A percentile compares a stretch with the other conserved stretches of the same genome.
phyloP scores from a whole-genome alignment of 2,888 invertebrate species.

The Iphiclides podalirius region DNA sequence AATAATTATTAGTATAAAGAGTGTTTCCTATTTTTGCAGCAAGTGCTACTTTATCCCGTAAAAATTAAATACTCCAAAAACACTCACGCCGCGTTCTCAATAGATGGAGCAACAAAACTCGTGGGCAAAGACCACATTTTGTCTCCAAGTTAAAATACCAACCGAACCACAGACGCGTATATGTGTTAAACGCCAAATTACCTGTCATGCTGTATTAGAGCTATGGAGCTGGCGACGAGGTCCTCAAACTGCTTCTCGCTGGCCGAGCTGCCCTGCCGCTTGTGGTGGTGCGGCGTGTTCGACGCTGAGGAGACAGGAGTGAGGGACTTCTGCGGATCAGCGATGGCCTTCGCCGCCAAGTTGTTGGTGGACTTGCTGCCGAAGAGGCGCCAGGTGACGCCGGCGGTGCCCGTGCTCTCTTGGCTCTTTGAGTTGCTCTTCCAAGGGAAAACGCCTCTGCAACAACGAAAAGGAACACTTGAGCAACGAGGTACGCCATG shows the following conservation, averaged over 20 bases:
- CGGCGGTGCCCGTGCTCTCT: constrained; percentile 42
- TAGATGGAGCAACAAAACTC: too few species aligned
- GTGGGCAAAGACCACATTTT: too few species aligned
- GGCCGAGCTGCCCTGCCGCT: constrained; percentile 70
- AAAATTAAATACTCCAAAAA: too few species aligned
- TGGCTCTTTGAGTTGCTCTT: constrained; percentile 64
- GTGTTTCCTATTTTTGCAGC: too few species aligned
- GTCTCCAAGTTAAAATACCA: too few species aligned
- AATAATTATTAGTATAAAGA: too few species aligned
- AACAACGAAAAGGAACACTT: constrained; percentile 43
- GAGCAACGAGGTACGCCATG: too few species aligned
- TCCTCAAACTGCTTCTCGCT: constrained; percentile 79
- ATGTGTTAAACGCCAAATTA: too few species aligned
- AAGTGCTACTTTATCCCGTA: too few species aligned
- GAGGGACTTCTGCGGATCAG: constrained; percentile 56
- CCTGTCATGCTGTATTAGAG: constrained; percentile 85
- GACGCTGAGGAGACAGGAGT: constrained; percentile 60
- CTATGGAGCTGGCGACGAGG: constrained; percentile 85
- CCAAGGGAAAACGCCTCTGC: constrained; percentile 79
- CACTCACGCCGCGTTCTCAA: too few species aligned
- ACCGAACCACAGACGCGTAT: too few species aligned
- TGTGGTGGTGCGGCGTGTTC: constrained; percentile 68
- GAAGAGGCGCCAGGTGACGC: constrained; percentile 61
- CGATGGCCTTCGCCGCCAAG: constrained; percentile 47
- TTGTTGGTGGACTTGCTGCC: constrained; percentile 67